Conservation (phyloP, 2,888 invertebrate species). For the Lamellibrachia columna region DNA sequence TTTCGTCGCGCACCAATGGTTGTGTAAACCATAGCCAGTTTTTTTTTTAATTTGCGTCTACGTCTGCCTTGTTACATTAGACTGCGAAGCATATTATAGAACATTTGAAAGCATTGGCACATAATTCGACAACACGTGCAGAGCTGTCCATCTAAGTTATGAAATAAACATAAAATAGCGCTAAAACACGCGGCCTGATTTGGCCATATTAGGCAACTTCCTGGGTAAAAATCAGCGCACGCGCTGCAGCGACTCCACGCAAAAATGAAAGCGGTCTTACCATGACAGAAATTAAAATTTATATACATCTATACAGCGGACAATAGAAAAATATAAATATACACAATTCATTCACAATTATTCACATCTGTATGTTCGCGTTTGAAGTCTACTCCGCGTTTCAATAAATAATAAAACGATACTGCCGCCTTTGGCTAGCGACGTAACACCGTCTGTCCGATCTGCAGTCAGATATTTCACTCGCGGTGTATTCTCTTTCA, state of each 20-base stretch:
- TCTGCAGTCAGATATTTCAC: not conserved
- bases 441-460: not conserved
- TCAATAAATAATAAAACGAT: slow-evolving; percentile 4
- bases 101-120: not conserved
- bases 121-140: not conserved
- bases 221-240: not conserved
- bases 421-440: not conserved
- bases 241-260: not conserved
- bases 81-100: not conserved
- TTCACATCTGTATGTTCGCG: slow-evolving; percentile 5
- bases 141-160: not conserved
- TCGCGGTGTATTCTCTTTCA: not conserved
- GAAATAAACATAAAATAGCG: not conserved
- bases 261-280: slow-evolving; percentile 1
- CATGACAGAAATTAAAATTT: not conserved
- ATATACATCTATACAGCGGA: slow-evolving; percentile 16
- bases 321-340: slow-evolving; percentile 16
- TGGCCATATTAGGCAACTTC: not conserved
- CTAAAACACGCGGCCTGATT: slow-evolving; percentile 6
- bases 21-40: not conserved
- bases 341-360: slow-evolving; percentile 14
- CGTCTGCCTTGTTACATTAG: not conserved
- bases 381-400: not conserved
- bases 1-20: not conserved
- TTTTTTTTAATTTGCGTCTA: not conserved